A percentile compares a stretch with the other conserved stretches of the same genome.
phyloP scores from a whole-genome alignment of 2,888 invertebrate species.

The Caenorhabditis auriculariae region DNA sequence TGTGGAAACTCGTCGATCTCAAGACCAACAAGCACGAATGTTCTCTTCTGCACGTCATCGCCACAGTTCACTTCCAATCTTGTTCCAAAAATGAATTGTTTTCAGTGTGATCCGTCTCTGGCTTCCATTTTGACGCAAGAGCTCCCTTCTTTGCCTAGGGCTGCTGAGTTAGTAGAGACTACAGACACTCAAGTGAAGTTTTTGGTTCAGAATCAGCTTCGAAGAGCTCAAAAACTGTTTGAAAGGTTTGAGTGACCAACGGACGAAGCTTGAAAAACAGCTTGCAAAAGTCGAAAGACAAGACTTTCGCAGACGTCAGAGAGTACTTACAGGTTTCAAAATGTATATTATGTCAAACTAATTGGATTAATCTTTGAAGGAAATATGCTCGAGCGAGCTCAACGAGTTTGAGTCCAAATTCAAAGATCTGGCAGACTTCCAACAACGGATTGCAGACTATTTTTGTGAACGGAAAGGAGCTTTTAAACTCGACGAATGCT shows the following conservation, averaged over 20 bases:
- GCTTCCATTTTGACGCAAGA: conserved; percentile 21
- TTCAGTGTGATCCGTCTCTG: conserved; percentile 25
- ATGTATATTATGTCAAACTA: too few species aligned
- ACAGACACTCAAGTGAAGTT: neutral
- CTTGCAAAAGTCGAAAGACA: conserved; percentile 9
- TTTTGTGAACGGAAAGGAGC: conserved; percentile 39
- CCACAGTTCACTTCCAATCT: conserved; percentile 14
- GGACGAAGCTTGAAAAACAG: conserved; percentile 18
- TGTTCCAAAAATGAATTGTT: conserved; percentile 1
- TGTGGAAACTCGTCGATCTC: conserved; percentile 46
- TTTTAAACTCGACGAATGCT: conserved; percentile 58
- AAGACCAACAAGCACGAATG: conserved; percentile 34
- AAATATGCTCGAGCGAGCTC: conserved; percentile 19
- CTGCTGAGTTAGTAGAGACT: conserved; percentile 11
- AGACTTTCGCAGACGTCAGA: conserved; percentile 9
- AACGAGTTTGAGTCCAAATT: conserved; percentile 13
- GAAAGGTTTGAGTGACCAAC: conserved; percentile 13
- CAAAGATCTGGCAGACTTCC: conserved; percentile 8
- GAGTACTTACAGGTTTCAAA: conserved; percentile 21
- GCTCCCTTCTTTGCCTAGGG: conserved; percentile 17
- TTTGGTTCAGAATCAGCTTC: conserved; percentile 20
- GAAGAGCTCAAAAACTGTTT: conserved; percentile 32
- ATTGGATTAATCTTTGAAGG: too few species aligned
- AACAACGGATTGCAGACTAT: conserved; percentile 26
- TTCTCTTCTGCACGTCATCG: conserved; percentile 27